These are phyloP conservation scores for Aix galericulata DNA, from an alignment of 2,113 vertebrate genomes.

Conservation along the genomic window DNA sequence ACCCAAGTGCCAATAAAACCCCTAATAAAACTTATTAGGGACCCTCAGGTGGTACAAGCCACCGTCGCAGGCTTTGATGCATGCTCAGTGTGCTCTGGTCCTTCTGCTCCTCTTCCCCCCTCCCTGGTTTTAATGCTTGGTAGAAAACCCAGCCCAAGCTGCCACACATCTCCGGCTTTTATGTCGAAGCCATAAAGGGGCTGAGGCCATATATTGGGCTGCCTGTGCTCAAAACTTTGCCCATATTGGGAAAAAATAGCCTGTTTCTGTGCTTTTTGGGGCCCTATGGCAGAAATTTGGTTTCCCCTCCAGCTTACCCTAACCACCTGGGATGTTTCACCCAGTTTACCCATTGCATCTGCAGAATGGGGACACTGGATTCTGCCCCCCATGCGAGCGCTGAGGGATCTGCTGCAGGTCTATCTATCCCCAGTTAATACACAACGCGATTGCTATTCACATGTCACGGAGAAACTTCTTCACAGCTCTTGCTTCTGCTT, in stretches of 20 bases:
- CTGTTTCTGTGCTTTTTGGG: background rate
- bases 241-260: background rate
- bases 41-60: rapidly evolving
- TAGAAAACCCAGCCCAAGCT: background rate
- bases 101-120: background rate
- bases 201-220: background rate
- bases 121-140: background rate
- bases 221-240: background rate
- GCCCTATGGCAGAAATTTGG: background rate
- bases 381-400: background rate
- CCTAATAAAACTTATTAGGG: background rate
- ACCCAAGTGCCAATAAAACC: rapidly evolving
- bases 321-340: background rate
- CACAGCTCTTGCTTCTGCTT: background rate
- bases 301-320: rapidly evolving
- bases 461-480: background rate
- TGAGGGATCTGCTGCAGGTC: background rate
- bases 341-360: background rate
- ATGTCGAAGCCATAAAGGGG: background rate
- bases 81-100: background rate
- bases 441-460: background rate
- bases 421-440: rapidly evolving
- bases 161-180: rapidly evolving
- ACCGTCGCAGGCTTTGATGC: rapidly evolving
- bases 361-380: background rate